A percentile compares a stretch with the other conserved stretches of the same genome.
Conservation (phyloP, 2,113 vertebrate genomes). For the Oncorhynchus kisutch region DNA sequence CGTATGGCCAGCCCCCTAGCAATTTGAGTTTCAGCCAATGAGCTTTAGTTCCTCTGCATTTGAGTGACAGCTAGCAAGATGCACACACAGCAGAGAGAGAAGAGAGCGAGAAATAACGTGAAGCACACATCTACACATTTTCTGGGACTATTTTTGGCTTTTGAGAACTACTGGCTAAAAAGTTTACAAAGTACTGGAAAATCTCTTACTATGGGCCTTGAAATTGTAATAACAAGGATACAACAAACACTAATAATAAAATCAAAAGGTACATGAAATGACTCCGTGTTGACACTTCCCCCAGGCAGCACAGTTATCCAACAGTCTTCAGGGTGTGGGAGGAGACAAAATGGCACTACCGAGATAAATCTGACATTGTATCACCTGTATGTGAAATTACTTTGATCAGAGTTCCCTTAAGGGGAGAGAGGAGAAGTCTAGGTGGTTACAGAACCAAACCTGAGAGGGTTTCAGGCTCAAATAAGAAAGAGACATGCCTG, state of each 20-base stretch:
- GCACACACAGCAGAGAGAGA: too few relatives aligned
- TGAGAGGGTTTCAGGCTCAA: background rate
- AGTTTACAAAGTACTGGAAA: too few relatives aligned
- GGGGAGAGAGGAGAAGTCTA: background rate
- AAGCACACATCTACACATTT: too few relatives aligned
- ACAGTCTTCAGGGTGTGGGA: background rate
- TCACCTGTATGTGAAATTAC: constrained; percentile 7
- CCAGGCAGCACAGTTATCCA: background rate
- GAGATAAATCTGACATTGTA: background rate
- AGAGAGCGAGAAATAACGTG: too few relatives aligned
- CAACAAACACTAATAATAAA: background rate
- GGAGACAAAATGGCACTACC: background rate
- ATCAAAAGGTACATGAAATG: background rate
- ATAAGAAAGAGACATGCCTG: background rate
- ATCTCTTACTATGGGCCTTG: background rate
- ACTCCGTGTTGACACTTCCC: background rate
- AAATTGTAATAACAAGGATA: background rate
- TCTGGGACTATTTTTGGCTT: too few relatives aligned
- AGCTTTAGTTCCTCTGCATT: too few relatives aligned
- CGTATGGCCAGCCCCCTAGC: too few relatives aligned
- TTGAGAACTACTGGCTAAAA: too few relatives aligned
- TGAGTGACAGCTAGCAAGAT: too few relatives aligned
- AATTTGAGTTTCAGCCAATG: too few relatives aligned
- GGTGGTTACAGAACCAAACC: too few relatives aligned
- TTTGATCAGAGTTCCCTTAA: background rate